Percentiles rank a stretch among this genome's conserved stretches.
phyloP scores from a whole-genome alignment of 2,113 vertebrate genomes.

The Antechinus stuartii region DNA sequence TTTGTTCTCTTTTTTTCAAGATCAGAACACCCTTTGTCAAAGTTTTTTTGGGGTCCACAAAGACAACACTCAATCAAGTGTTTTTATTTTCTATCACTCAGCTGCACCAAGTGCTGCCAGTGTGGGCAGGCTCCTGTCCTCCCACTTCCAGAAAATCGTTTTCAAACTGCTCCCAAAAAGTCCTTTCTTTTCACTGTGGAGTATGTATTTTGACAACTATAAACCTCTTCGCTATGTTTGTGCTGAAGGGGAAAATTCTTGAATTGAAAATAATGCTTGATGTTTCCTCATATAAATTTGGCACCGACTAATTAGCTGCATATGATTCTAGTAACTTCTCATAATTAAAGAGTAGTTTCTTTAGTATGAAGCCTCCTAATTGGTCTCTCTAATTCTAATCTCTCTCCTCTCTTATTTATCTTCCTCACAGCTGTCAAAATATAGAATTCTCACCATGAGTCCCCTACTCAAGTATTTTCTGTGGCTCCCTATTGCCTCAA shows the following conservation, averaged over 20 bases:
- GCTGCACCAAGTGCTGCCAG: constrained; percentile 63
- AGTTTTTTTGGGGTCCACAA: neutral
- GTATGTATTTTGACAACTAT: constrained; percentile 71
- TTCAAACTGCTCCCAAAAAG: constrained; percentile 61
- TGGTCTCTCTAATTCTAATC: neutral
- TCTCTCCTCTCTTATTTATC: neutral
- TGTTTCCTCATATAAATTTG: constrained; percentile 40
- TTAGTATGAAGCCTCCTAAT: neutral
- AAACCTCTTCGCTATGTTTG: constrained; percentile 24
- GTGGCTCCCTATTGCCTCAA: neutral
- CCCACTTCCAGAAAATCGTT: constrained; percentile 76
- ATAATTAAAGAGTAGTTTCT: neutral
- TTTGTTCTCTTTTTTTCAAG: neutral
- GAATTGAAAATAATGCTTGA: constrained; percentile 14
- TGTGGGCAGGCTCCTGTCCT: constrained; percentile 71
- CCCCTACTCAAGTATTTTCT: neutral
- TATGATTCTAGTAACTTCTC: neutral
- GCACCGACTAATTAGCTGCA: neutral
- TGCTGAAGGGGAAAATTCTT: constrained; percentile 57
- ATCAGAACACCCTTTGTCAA: neutral
- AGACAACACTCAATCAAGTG: constrained; percentile 19
- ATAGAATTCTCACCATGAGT: neutral
- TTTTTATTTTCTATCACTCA: constrained; percentile 60
- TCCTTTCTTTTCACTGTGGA: constrained; percentile 63
- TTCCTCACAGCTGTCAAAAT: neutral